These are phyloP conservation scores for Dryoscopus gambensis DNA, from an alignment of 2,113 vertebrate genomes.

Conservation along the genomic window DNA sequence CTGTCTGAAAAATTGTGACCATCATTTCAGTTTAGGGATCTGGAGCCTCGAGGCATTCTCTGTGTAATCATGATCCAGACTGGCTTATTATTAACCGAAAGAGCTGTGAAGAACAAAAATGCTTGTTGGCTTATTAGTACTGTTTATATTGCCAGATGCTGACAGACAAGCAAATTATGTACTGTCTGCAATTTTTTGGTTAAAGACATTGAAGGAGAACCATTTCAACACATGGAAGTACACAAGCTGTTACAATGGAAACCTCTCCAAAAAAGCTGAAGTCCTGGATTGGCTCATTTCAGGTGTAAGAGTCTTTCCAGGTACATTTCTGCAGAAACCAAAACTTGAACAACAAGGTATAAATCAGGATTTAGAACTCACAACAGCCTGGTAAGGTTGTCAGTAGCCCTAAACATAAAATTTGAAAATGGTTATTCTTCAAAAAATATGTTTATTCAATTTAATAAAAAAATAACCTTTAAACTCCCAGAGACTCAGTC, in stretches of 20 bases:
- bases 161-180: not conserved
- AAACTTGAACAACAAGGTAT: not conserved
- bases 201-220: not conserved
- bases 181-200: not conserved
- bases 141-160: not conserved
- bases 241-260: not conserved
- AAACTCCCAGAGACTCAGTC: not conserved
- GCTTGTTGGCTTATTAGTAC: not conserved
- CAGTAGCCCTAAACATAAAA: not conserved
- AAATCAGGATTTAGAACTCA: not conserved
- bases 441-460: not conserved
- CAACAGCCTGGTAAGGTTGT: not conserved
- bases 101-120: not conserved
- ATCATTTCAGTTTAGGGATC: not conserved
- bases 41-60: not conserved
- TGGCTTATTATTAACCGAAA: not conserved
- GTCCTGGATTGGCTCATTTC: not conserved
- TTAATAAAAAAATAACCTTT: not conserved
- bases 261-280: not conserved
- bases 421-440: not conserved
- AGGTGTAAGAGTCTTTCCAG: not conserved
- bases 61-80: not conserved
- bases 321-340: not conserved
- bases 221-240: not conserved
- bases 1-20: not conserved